Evolutionary conservation across 2,888 invertebrate genomes (phyloP), one percentile per base, ranked within the genome.

Genomic region (Chelonus formosanus): DNA sequence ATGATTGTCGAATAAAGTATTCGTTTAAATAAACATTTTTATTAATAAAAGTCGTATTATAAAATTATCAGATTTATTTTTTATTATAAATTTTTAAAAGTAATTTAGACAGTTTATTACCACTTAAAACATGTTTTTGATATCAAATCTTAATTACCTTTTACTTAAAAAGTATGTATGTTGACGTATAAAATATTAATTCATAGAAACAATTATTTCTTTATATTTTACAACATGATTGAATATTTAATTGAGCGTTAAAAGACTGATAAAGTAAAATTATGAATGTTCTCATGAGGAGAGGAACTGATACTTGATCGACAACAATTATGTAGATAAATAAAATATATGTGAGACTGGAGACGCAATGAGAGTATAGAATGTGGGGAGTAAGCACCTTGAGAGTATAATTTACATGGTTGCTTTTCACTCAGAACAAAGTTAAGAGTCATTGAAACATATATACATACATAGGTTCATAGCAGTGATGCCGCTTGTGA

Each of bases 381-480:
- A 40, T 40, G 40, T 40, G 40, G 40, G 40, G 40, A 40, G 40
- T 40, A 40, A 40, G 6, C 5, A 48, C 35, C 60, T 44, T 53
- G 43, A 44, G 44, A 67, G 68, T 69, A 69, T 70, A 72, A 70
- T 68, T 70, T 70, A 70, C 70, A 67, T 69, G 65, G 70, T 70
- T 70, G 68, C 67, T 68, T 70, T 72, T 70, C 70, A 67, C 69
- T 69, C 61, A 70, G 65, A 59, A 66, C 20, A 20, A 8, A 56
- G 56, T 63, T 56, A 63, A 56, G 31, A 63, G 8, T 56, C n/a
- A 63, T 56, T 48, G 7, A 35, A 48, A 40, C 32, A 50, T 50
- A 63, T 48, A 57, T 56, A 40, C 47, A 40, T 47, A 35, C 31
- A 55, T n/a, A 47, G 7, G 55, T 55, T 40, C 40, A 55, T 20